A percentile compares a stretch with the other conserved stretches of the same genome.
These are phyloP conservation scores for Conchocele bisecta DNA, from an alignment of 2,888 invertebrate genomes.

Conservation along the genomic window DNA sequence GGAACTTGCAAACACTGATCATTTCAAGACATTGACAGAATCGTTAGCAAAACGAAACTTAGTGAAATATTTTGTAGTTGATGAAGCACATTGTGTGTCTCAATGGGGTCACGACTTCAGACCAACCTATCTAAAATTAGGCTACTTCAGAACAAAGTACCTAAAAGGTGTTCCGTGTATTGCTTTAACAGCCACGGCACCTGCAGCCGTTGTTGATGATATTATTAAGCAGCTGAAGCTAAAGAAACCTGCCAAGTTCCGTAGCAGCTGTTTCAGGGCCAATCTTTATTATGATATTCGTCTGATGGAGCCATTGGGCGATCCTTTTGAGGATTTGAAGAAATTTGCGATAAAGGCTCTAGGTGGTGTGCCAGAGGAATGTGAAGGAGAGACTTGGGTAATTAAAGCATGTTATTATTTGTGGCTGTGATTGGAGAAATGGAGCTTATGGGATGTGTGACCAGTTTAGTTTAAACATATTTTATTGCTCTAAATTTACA, in stretches of 20 bases:
- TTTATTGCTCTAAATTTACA: no score
- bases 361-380: constrained; percentile 60
- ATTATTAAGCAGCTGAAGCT: constrained; percentile 88
- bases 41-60: constrained; percentile 89
- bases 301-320: constrained; percentile 91
- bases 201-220: constrained; percentile 81
- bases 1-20: constrained; percentile 93
- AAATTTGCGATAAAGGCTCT: constrained; percentile 75
- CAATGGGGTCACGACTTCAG: constrained; percentile 99
- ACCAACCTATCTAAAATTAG: constrained; percentile 96
- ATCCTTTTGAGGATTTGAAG: constrained; percentile 91
- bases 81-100: constrained; percentile 92
- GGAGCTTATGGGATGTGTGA: no score
- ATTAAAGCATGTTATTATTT: no score
- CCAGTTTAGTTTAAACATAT: no score
- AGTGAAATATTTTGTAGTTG: constrained; percentile 95
- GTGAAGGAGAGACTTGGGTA: constrained; percentile 70
- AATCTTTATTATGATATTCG: constrained; percentile 98
- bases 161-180: constrained; percentile 90
- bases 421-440: no score
- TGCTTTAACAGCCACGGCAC: constrained; percentile 98
- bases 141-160: constrained; percentile 84
- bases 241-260: constrained; percentile 89
- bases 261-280: constrained; percentile 88
- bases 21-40: constrained; percentile 85